A percentile compares a stretch with the other conserved stretches of the same genome.
phyloP scores from a whole-genome alignment of 2,113 vertebrate genomes.

The Triplophysa tibetana region DNA sequence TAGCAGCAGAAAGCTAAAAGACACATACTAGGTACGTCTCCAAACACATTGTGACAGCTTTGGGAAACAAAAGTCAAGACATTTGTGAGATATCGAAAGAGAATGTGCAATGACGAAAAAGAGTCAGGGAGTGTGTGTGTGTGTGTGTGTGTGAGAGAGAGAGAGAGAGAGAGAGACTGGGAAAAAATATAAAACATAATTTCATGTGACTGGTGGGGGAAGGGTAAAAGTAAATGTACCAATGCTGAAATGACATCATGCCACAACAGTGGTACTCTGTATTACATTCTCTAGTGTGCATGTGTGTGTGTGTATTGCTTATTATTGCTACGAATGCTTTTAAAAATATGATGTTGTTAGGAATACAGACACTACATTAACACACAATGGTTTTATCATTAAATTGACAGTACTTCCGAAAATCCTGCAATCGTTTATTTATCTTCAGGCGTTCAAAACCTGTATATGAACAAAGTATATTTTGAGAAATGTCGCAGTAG shows the following conservation, averaged over 20 bases:
- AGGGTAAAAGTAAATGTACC: constrained; percentile 7
- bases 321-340: no score
- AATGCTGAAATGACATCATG: constrained; percentile 46
- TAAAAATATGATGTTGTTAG: no score
- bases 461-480: no score
- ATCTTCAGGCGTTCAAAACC: no score
- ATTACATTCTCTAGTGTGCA: background rate
- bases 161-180: constrained; percentile 9
- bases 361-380: no score
- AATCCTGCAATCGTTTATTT: no score
- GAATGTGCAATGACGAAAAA: background rate
- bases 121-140: background rate
- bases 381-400: no score
- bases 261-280: background rate
- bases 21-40: background rate
- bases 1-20: background rate
- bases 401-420: no score
- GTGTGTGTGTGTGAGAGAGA: background rate
- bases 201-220: constrained; percentile 47
- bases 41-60: constrained; percentile 1
- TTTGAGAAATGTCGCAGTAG: no score
- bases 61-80: background rate
- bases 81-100: background rate
- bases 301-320: no score
- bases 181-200: constrained; percentile 31